Conservation (phyloP, 2,888 invertebrate species). For the Notodonta dromedarius region DNA sequence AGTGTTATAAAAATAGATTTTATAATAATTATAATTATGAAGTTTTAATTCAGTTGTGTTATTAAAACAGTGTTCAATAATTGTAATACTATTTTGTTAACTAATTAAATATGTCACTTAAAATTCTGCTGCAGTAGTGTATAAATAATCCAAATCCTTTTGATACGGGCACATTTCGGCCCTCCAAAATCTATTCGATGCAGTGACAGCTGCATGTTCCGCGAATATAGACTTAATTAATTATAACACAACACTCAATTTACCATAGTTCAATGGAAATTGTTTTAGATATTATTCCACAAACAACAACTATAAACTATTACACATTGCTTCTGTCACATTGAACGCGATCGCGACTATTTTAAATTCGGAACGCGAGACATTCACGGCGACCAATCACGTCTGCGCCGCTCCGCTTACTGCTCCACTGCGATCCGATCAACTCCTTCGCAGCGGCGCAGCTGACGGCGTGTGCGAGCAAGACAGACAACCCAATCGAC, state of each 20-base stretch:
- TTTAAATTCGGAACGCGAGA: conserved; percentile 66
- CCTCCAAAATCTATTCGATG: conserved; percentile 51
- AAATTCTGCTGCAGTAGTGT: conserved; percentile 32
- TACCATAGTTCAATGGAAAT: conserved; percentile 45
- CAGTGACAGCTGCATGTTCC: conserved; percentile 62
- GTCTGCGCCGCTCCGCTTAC: conserved; percentile 77
- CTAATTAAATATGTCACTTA: conserved; percentile 8
- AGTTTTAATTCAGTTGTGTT: neutral
- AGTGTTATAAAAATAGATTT: conserved; percentile 20
- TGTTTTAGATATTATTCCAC: conserved; percentile 19
- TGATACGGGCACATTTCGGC: conserved; percentile 39
- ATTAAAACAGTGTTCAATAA: neutral
- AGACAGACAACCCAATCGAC: conserved; percentile 47
- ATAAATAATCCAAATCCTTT: conserved; percentile 41
- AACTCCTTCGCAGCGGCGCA: conserved; percentile 74
- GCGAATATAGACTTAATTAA: conserved; percentile 43
- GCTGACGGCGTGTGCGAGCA: conserved; percentile 60
- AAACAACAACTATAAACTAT: conserved; percentile 51
- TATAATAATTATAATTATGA: conserved; percentile 8
- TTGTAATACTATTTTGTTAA: neutral
- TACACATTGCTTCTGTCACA: conserved; percentile 61
- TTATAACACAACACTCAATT: conserved; percentile 45
- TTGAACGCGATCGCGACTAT: conserved; percentile 66
- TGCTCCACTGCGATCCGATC: conserved; percentile 66
- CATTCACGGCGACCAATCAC: conserved; percentile 69